Evolutionary conservation across 2,113 vertebrate species (phyloP).

Genomic region (Hippotragus niger): DNA sequence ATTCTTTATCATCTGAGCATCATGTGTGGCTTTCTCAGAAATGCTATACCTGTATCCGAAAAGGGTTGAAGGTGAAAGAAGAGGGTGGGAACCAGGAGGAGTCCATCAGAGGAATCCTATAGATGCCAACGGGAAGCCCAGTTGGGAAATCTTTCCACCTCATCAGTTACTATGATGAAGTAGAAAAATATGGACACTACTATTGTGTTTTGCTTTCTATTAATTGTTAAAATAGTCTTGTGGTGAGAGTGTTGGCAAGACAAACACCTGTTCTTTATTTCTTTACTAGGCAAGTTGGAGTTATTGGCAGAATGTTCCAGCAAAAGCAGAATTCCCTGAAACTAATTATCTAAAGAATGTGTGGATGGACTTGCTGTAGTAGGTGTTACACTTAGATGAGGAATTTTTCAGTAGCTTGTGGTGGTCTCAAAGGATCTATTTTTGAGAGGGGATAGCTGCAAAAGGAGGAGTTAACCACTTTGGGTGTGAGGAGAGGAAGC

Average conservation of each 20-base stretch:
- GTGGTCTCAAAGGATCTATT: background rate
- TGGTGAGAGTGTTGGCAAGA: constrained; percentile 28
- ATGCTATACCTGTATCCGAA: background rate
- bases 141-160: background rate
- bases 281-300: background rate
- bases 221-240: constrained; percentile 52
- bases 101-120: background rate
- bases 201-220: constrained; percentile 31
- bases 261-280: constrained; percentile 32
- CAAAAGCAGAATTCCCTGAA: constrained; percentile 26
- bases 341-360: constrained; percentile 13
- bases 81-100: background rate
- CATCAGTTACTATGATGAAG: background rate
- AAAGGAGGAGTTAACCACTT: background rate
- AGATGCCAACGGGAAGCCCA: background rate
- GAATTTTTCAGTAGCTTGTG: constrained; percentile 10
- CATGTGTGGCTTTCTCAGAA: background rate
- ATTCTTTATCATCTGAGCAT: background rate
- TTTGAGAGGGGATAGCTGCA: background rate
- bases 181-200: background rate
- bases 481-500: background rate
- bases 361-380: background rate
- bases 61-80: background rate
- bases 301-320: constrained; percentile 35
- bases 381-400: background rate